Evolutionary conservation across 1,140 invertebrate genomes (phyloP).

Genomic region (Condylostylus longicornis): DNA sequence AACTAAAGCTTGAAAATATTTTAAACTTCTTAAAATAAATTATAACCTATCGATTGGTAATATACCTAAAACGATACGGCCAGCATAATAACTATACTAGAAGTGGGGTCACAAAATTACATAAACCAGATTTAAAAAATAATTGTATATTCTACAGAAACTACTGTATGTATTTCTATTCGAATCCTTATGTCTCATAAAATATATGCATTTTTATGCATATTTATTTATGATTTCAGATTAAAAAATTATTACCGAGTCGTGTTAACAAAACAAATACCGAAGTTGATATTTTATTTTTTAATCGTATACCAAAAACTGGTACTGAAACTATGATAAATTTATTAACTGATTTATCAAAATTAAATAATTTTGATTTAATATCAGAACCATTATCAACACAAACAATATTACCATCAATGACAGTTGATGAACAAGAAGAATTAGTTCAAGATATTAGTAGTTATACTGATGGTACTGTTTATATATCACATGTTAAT

Average conservation of each 20-base stretch:
- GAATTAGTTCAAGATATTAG: conserved; percentile 31
- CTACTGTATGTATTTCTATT: conserved; percentile 54
- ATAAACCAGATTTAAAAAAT: no score
- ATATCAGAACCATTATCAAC: conserved; percentile 70
- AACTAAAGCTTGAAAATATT: no score
- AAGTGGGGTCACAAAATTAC: no score
- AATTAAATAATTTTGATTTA: no score
- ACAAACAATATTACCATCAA: conserved; percentile 38
- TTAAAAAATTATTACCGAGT: conserved; percentile 13
- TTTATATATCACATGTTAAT: conserved; percentile 5
- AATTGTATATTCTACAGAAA: conserved; percentile 65
- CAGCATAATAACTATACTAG: no score
- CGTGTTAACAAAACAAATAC: conserved; percentile 60
- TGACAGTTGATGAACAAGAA: conserved; percentile 36
- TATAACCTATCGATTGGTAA: no score
- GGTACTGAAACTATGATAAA: conserved; percentile 40
- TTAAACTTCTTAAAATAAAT: no score
- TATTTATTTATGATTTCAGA: neutral
- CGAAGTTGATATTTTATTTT: conserved; percentile 55
- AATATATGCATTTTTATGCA: conserved; percentile 20
- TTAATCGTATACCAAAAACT: conserved; percentile 62
- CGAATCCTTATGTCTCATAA: conserved; percentile 60
- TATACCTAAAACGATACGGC: no score
- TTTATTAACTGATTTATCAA: no score
- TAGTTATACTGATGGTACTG: conserved; percentile 48